Evolutionary conservation across 1,140 invertebrate genomes (phyloP), one percentile per base, ranked within the genome.

Genomic region (Lepidurus couesii): DNA sequence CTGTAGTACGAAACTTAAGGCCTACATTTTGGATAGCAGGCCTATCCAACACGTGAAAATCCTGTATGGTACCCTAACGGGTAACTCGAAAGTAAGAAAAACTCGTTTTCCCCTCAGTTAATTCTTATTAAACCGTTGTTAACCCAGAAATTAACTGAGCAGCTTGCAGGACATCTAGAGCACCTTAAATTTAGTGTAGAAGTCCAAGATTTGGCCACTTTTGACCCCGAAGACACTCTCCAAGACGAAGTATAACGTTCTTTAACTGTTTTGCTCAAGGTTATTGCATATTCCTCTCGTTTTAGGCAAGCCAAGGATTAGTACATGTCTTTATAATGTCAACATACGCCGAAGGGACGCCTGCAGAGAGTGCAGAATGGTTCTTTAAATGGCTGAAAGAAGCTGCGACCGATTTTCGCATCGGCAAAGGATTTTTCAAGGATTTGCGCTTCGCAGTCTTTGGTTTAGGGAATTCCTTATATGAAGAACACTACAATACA

Each of bases 401-500:
- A 78, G 82, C 86, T 42, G 83, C 87, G 1, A 84, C 83, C 77
- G 90, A 90, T 83, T 90, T 90, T 81, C 82, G 90, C 75, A 84
- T 89, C 26, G 85, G 87, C 24, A 88, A 88, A 81, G 83, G 82
- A 7, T 82, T 86, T 9, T 82, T 90, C 21, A 84, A 84, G 65
- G 85, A 85, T 42, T 65, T 90, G 42, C 82, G 85, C 16, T 90
- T 85, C 84, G 83, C 86, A 53, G 86, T 90, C 4, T 88, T 90
- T 84, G 89, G 89, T 26, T 82, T 90, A 53, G 90, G 90, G 24
- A 88, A 90, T 82, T 90, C 89, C 10, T 73, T 84, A 5, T 90
- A 90, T 82, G 82, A 82, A 75, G 85, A 87, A 7, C 84, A 89
- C 81, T 90, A 86, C 82, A 88, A 88, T 83, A 81, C 82, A 77